A percentile compares a stretch with the other conserved stretches of the same genome.
Conservation (phyloP, 2,113 vertebrate species). For the Laticauda laticaudata region DNA sequence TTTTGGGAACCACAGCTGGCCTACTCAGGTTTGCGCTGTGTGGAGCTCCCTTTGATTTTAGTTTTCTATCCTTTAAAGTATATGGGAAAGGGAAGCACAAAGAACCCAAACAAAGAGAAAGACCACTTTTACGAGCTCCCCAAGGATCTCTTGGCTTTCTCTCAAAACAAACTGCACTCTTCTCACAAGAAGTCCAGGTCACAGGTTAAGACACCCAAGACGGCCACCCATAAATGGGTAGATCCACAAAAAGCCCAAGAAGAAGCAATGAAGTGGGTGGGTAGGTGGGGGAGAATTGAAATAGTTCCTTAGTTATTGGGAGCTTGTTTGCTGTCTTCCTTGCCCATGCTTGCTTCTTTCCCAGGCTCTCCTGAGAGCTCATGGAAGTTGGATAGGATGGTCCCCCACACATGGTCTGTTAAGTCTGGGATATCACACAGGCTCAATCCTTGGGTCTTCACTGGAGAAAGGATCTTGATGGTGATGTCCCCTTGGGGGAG, state of each 20-base stretch:
- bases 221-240: not conserved
- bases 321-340: not conserved
- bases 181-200: not conserved
- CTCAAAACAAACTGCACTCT: not conserved
- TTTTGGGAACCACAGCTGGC: too few relatives aligned
- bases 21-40: not conserved
- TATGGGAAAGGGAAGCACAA: not conserved
- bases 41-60: not conserved
- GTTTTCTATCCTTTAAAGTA: not conserved
- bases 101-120: not conserved
- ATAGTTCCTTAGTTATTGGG: not conserved
- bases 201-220: not conserved
- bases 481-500: slow-evolving; percentile 58
- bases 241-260: not conserved
- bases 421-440: slow-evolving; percentile 64
- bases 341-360: not conserved
- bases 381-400: slow-evolving; percentile 68
- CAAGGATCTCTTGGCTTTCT: not conserved
- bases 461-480: slow-evolving; percentile 67
- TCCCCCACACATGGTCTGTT: slow-evolving; percentile 58
- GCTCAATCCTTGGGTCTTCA: slow-evolving; percentile 67
- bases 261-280: not conserved
- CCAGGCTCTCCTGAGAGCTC: slow-evolving; percentile 55
- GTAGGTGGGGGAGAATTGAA: not conserved
- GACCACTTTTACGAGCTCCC: not conserved